Base-by-base conservation (phyloP, 2,888 invertebrate genomes). In the Heteromurus nitidus region DNA sequence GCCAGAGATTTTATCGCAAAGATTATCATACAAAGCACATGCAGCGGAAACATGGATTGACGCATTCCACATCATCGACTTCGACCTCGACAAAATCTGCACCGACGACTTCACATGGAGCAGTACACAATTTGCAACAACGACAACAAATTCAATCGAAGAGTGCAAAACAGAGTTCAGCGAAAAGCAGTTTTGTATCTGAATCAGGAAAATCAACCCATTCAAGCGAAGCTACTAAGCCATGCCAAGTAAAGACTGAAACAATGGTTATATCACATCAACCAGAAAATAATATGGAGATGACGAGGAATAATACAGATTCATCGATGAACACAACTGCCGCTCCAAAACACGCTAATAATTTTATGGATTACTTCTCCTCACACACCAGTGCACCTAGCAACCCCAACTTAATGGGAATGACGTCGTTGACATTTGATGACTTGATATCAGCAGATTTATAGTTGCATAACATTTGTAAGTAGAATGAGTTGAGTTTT, bases 1-100 rank as follows among this genome's bases (percentile, higher is more conserved):
- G 69, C 2, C 77, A 77, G n/a, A 36, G 44, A 2, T 77, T 77
- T 30, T 77, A 77, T 55, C 16, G 77, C 16, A 77, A 77, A 28
- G 77, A 77, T 26, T 77, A 77, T 26, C 79, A 79, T 60, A 79
- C 79, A 0, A 79, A 79, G 30, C 79, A 79, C 42, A 28, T 79
- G 20, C 79, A 79, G 42, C n/a, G 79, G 44, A 79, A 79, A 60
- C 79, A 79, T 13, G 79, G 79, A 13, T 50, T 79, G 20, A n/a
- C 30, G 1, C 50, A 72, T 24, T 36, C 64, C 3, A 1, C 64
- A 11, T 20, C 64, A 18, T 64, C 64, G 42, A 5, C 36, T 7
- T 42, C 42, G 5, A 44, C 67, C 24, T 44, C 47, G 1, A 5
- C 67, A 2, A n/a, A 18, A 24, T 30, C 22, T 9, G n/a, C 67